Percentiles rank a stretch among this genome's conserved stretches.
phyloP scores from a whole-genome alignment of 1,140 invertebrate genomes.

The Pinna nobilis region DNA sequence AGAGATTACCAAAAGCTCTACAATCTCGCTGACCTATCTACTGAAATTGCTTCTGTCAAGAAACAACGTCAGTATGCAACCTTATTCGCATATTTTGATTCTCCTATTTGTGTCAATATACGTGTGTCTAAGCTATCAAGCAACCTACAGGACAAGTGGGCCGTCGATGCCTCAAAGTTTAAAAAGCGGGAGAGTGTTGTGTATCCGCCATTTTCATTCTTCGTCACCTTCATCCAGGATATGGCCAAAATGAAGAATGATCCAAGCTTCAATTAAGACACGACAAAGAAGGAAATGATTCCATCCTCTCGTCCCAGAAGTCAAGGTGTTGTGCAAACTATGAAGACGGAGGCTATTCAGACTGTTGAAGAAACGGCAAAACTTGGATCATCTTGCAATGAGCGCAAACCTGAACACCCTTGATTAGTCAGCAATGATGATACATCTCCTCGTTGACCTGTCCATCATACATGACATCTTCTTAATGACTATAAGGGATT shows the following conservation, averaged over 20 bases:
- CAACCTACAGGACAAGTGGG: conserved; percentile 39
- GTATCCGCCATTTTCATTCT: conserved; percentile 36
- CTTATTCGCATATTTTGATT: conserved; percentile 37
- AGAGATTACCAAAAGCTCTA: conserved; percentile 21
- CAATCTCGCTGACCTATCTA: conserved; percentile 27
- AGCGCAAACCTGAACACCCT: not conserved
- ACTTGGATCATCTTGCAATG: not conserved
- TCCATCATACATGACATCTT: conserved; percentile 1
- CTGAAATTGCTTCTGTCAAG: conserved; percentile 36
- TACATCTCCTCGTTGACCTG: not conserved
- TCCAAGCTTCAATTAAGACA: conserved; percentile 27
- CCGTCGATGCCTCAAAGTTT: conserved; percentile 8
- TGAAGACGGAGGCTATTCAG: conserved; percentile 16
- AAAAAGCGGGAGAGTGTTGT: conserved; percentile 19
- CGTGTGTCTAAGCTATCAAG: conserved; percentile 30
- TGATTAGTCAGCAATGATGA: not conserved
- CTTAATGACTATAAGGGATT: conserved; percentile 3
- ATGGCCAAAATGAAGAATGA: conserved; percentile 35
- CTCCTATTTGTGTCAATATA: conserved; percentile 26
- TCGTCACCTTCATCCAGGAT: conserved; percentile 29
- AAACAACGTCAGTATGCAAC: not conserved
- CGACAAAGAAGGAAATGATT: not conserved
- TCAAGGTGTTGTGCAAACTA: not conserved
- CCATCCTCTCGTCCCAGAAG: not conserved
- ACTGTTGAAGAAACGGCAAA: not conserved